These are phyloP conservation scores for Semaprochilodus insignis DNA, from an alignment of 2,797 vertebrate species.

Conservation along the genomic window DNA sequence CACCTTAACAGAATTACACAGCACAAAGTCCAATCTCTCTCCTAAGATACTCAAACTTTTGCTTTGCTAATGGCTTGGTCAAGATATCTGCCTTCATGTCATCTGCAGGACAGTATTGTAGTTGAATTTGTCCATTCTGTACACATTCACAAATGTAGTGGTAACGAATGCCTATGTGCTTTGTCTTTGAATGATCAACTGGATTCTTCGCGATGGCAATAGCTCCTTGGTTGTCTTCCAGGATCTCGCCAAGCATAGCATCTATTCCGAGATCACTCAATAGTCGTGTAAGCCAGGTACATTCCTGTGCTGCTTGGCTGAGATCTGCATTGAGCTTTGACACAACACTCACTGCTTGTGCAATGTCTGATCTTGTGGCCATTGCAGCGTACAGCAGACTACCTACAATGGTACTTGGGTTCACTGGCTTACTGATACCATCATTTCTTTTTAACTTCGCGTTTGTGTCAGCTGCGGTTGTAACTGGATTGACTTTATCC, in stretches of 20 bases:
- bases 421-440: no score
- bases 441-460: no score
- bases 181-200: conserved; percentile 47
- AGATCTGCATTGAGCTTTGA: no score
- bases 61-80: neutral
- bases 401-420: no score
- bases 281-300: conserved; percentile 35
- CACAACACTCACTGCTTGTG: no score
- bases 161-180: conserved; percentile 60
- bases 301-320: no score
- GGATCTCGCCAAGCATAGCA: conserved; percentile 21
- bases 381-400: no score
- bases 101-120: conserved; percentile 50
- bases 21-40: neutral
- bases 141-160: conserved; percentile 63
- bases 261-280: conserved; percentile 50
- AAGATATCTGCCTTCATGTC: conserved; percentile 39
- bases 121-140: conserved; percentile 54
- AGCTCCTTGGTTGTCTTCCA: conserved; percentile 60
- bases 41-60: conserved; percentile 7
- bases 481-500: no score
- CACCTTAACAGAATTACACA: neutral
- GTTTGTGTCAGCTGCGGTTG: no score
- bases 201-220: conserved; percentile 58
- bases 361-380: no score